Percentiles rank a stretch among this genome's conserved stretches.
These are phyloP conservation scores for Nudaria mundana DNA, from an alignment of 2,888 invertebrate species.

Conservation along the genomic window DNA sequence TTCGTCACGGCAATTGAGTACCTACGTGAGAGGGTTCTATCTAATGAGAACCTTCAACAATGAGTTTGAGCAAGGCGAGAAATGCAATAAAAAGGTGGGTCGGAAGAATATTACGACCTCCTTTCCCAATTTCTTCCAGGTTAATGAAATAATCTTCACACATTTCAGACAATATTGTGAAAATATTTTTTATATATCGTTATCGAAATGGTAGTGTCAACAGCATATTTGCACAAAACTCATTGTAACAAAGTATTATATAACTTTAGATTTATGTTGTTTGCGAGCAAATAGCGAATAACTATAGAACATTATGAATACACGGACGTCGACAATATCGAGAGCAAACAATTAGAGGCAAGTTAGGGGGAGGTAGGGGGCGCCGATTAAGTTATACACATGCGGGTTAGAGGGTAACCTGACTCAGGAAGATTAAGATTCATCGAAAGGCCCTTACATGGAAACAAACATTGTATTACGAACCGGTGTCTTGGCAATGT, in stretches of 20 bases:
- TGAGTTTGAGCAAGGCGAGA: constrained; percentile 37
- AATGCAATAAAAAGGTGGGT: constrained; percentile 48
- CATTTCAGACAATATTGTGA: too few relatives aligned
- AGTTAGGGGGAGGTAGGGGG: constrained; percentile 61
- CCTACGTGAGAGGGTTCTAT: constrained; percentile 46
- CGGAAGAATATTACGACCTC: constrained; percentile 40
- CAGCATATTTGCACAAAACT: neutral
- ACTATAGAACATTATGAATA: constrained; percentile 53
- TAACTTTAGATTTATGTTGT: constrained; percentile 30
- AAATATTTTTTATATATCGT: neutral
- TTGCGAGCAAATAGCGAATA: constrained; percentile 34
- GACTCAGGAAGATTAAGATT: constrained; percentile 78
- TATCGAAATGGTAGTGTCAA: neutral
- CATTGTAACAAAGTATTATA: neutral
- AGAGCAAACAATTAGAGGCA: constrained; percentile 79
- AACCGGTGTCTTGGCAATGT: constrained; percentile 73
- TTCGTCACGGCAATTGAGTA: constrained; percentile 77
- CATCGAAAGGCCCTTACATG: constrained; percentile 76
- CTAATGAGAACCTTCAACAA: constrained; percentile 51
- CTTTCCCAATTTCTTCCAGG: constrained; percentile 24
- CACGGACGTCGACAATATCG: constrained; percentile 74
- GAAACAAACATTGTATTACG: constrained; percentile 76
- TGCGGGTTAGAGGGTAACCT: constrained; percentile 77
- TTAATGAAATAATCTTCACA: neutral
- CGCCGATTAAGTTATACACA: constrained; percentile 79